phyloP scores from a whole-genome alignment of 2,888 invertebrate species.

The Ectemnius continuus region DNA sequence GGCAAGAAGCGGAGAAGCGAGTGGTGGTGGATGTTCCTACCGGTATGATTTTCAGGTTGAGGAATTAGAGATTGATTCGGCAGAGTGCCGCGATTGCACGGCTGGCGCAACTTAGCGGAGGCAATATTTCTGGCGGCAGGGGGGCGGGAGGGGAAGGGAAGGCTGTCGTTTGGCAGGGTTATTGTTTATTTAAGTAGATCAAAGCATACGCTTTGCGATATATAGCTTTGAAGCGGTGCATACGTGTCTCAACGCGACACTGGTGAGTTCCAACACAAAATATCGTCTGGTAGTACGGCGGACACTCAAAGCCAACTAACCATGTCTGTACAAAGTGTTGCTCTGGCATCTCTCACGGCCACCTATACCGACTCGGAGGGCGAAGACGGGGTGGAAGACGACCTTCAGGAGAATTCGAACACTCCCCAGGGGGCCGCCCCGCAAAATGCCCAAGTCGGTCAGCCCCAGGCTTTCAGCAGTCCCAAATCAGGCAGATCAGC shows the following conservation, averaged over 20 bases:
- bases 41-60: too few species aligned
- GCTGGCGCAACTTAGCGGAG: too few species aligned
- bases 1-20: too few species aligned
- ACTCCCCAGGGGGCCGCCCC: constrained; percentile 71
- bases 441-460: constrained; percentile 71
- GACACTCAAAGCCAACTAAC: constrained; percentile 77
- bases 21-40: too few species aligned
- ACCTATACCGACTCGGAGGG: constrained; percentile 95
- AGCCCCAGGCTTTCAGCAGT: constrained; percentile 70
- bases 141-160: too few species aligned
- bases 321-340: constrained; percentile 79
- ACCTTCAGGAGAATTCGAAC: constrained; percentile 80
- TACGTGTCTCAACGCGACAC: constrained; percentile 60
- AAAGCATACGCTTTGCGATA: constrained; percentile 20
- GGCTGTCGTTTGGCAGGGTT: too few species aligned
- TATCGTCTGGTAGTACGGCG: constrained; percentile 75
- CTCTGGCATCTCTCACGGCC: constrained; percentile 91
- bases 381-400: constrained; percentile 87
- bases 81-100: too few species aligned
- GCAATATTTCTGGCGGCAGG: too few species aligned
- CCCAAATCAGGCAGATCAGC: constrained; percentile 72
- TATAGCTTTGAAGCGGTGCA: too few species aligned
- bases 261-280: constrained; percentile 77
- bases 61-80: too few species aligned
- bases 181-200: constrained; percentile 11